Conservation (phyloP, 2,113 vertebrate genomes). For the Donacobius atricapilla region DNA sequence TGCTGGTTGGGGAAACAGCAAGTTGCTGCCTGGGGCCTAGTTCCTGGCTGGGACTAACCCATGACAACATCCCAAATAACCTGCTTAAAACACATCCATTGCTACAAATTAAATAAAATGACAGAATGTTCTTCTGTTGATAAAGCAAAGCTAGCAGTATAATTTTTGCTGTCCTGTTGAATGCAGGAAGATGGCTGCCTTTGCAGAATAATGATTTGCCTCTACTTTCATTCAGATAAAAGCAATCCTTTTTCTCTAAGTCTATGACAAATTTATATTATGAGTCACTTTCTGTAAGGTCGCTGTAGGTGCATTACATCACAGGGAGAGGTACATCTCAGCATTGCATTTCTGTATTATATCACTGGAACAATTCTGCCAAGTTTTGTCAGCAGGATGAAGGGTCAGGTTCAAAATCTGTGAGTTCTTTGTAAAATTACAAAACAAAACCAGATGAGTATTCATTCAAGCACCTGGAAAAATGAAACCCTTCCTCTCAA, state of each 20-base stretch:
- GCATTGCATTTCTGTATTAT: constrained; percentile 36
- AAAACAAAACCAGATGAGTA: constrained; percentile 50
- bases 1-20: not conserved
- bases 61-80: not conserved
- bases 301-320: constrained; percentile 37
- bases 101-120: not conserved
- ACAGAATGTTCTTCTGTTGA: not conserved
- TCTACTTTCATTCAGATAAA: constrained; percentile 31
- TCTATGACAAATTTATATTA: constrained; percentile 15
- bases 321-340: constrained; percentile 37
- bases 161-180: not conserved
- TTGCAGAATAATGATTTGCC: not conserved
- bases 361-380: constrained; percentile 28
- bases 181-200: not conserved
- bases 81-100: not conserved
- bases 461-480: constrained; percentile 23
- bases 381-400: constrained; percentile 50
- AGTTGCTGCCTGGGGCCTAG: not conserved
- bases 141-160: not conserved
- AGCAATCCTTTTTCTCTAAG: constrained; percentile 11
- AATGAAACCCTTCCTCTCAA: constrained; percentile 2
- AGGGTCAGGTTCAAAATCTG: constrained; percentile 50
- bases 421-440: constrained; percentile 48
- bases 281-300: constrained; percentile 54
- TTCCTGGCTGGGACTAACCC: not conserved